Percentiles rank a stretch among this genome's conserved stretches.
Evolutionary conservation across 92 coral and sea anemone genomes (phyloP).

Genomic region (Phenganax marumi): DNA sequence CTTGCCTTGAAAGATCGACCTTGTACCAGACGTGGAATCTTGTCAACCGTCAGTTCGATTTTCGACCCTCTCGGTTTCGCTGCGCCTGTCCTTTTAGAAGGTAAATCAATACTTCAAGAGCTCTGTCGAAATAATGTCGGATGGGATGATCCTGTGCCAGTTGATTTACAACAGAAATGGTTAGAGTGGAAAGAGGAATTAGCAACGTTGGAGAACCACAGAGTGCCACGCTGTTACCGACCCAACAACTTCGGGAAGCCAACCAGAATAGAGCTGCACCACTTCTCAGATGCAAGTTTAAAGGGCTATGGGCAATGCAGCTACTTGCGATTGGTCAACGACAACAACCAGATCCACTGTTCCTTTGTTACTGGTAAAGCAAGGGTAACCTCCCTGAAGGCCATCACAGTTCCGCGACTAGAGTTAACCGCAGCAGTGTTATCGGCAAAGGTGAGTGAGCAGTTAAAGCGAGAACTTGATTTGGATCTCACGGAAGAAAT

Average conservation of each 20-base stretch:
- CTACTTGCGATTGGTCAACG: background rate
- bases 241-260: constrained; percentile 50
- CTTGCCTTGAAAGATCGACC: no score
- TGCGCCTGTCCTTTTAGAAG: no score
- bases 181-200: no score
- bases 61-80: no score
- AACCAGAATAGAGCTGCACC: constrained; percentile 29
- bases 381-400: background rate
- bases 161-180: no score
- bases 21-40: no score
- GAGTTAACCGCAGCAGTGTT: constrained; percentile 5
- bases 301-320: constrained; percentile 6
- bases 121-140: no score
- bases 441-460: background rate
- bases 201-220: background rate
- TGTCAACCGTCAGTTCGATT: no score
- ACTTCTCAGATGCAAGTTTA: constrained; percentile 11
- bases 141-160: no score
- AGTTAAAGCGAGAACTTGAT: background rate
- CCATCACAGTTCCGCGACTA: background rate
- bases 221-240: constrained; percentile 54
- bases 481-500: background rate
- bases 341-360: background rate
- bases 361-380: background rate
- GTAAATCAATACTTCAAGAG: no score